Evolutionary conservation across 2,888 invertebrate genomes (phyloP).

Genomic region (Drepana falcataria): DNA sequence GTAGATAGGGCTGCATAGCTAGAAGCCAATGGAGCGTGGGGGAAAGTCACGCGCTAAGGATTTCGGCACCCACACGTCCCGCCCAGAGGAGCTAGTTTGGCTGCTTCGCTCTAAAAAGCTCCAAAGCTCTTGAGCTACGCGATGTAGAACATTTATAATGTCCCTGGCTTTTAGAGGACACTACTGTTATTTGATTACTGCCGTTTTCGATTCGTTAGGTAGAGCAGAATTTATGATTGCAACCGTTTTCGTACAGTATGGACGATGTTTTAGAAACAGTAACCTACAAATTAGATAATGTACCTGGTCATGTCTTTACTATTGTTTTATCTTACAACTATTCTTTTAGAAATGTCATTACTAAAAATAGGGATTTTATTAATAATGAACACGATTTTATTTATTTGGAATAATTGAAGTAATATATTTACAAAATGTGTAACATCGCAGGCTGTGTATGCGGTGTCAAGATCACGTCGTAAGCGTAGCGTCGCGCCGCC

Average conservation of each 20-base stretch:
- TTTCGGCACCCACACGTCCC: constrained; percentile 57
- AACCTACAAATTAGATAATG: too few species aligned
- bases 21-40: constrained; percentile 64
- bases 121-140: constrained; percentile 8
- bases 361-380: neutral
- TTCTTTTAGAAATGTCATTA: neutral
- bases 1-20: constrained; percentile 63
- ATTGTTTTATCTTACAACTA: too few species aligned
- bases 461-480: constrained; percentile 76
- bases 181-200: neutral
- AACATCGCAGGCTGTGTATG: constrained; percentile 59
- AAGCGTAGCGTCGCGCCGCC: constrained; percentile 40
- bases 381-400: neutral
- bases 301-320: too few species aligned
- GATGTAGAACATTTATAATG: neutral
- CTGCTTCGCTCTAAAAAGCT: constrained; percentile 21
- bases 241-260: neutral
- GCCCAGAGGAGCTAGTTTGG: constrained; percentile 24
- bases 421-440: constrained; percentile 43
- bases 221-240: neutral
- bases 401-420: constrained; percentile 30
- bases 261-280: neutral
- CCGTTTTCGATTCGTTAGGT: neutral
- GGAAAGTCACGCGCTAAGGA: constrained; percentile 68
- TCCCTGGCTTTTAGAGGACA: neutral